Conservation (phyloP, 2,113 vertebrate genomes). For the Tragelaphus buxtoni region DNA sequence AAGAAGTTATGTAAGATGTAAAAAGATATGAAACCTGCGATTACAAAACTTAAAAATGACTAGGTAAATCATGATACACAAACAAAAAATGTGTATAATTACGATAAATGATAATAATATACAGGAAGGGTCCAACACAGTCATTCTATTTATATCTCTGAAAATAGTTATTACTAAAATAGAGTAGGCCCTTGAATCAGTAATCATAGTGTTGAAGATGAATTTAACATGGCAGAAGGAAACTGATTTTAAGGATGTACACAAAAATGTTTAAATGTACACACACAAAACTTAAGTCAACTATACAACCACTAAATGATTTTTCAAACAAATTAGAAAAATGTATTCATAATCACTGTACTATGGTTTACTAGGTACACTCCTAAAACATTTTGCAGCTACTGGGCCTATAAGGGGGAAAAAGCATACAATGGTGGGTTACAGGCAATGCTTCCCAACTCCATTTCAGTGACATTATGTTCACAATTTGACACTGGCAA, state of each 20-base stretch:
- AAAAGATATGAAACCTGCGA: not conserved
- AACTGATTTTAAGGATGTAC: not conserved
- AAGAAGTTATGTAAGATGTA: not conserved
- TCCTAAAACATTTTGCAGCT: not conserved
- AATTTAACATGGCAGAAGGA: not conserved
- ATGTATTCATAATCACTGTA: not conserved
- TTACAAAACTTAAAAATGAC: not conserved
- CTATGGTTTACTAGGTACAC: not conserved
- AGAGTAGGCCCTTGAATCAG: not conserved
- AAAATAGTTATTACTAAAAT: not conserved
- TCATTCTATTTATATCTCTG: not conserved
- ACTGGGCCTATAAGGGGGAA: not conserved
- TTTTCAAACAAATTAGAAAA: not conserved
- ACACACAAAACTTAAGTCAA: not conserved
- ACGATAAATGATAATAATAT: not conserved
- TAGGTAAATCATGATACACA: not conserved
- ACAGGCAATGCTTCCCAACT: not conserved
- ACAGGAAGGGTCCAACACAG: not conserved
- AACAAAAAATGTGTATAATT: not conserved
- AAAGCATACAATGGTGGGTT: not conserved
- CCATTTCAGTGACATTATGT: not conserved
- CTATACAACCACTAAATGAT: not conserved
- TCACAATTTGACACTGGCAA: not conserved
- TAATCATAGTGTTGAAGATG: not conserved
- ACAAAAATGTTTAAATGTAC: not conserved